Percentiles rank a stretch among this genome's conserved stretches.
phyloP scores from a whole-genome alignment of 2,113 vertebrate genomes.

The Aplodontia rufa region DNA sequence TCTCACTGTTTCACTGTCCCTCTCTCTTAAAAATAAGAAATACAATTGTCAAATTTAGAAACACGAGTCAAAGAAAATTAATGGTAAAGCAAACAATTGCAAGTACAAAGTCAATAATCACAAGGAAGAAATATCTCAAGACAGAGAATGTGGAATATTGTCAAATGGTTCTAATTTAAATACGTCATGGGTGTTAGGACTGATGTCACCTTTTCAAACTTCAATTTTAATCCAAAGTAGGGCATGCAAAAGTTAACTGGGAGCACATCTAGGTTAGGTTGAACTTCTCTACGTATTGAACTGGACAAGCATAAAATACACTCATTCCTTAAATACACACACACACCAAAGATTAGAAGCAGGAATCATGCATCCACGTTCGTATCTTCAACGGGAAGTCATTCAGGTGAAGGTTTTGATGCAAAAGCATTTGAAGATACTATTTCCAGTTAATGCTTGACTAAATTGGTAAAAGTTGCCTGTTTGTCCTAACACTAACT shows the following conservation, averaged over 20 bases:
- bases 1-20: too few species aligned
- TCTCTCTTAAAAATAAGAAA: too few species aligned
- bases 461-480: neutral
- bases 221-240: neutral
- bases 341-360: neutral
- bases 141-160: neutral
- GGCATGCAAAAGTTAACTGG: neutral
- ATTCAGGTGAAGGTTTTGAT: neutral
- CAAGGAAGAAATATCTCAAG: neutral
- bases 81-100: neutral
- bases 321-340: neutral
- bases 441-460: neutral
- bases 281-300: neutral
- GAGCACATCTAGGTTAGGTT: neutral
- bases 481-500: neutral
- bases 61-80: neutral
- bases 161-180: neutral
- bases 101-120: neutral
- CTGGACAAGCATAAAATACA: neutral
- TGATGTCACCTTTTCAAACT: neutral
- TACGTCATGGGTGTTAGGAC: too few species aligned
- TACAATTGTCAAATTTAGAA: too few species aligned
- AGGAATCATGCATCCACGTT: neutral
- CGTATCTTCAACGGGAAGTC: neutral
- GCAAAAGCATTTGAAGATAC: neutral